These are phyloP conservation scores for Pemphredon lugubris DNA, from an alignment of 2,888 invertebrate genomes.

Conservation along the genomic window DNA sequence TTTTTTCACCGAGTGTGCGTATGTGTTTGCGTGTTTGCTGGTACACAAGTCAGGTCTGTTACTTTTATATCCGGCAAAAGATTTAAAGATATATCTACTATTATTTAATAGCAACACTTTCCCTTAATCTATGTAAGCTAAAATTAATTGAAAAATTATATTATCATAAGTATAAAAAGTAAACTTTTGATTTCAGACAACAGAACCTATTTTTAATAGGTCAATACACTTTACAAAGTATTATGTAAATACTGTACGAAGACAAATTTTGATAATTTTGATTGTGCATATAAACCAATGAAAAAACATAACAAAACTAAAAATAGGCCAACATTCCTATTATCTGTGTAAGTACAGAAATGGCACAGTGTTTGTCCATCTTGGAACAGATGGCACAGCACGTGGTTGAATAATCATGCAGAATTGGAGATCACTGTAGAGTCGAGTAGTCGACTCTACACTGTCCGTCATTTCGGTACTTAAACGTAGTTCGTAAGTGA, in stretches of 20 bases:
- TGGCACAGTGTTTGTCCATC: conserved; percentile 43
- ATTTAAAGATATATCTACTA: conserved; percentile 57
- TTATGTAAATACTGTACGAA: conserved; percentile 63
- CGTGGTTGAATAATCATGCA: conserved; percentile 20
- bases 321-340: conserved; percentile 72
- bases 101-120: conserved; percentile 55
- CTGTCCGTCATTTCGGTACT: conserved; percentile 62
- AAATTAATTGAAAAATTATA: conserved; percentile 69
- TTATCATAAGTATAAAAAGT: conserved; percentile 73
- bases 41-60: conserved; percentile 46
- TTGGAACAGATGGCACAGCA: conserved; percentile 29
- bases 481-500: conserved; percentile 66
- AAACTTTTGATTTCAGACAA: conserved; percentile 76
- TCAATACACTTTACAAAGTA: conserved; percentile 73
- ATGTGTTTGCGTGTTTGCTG: conserved; percentile 37
- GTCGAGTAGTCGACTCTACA: conserved; percentile 11
- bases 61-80: conserved; percentile 47
- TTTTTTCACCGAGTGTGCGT: conserved; percentile 31
- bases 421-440: conserved; percentile 29
- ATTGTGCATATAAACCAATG: conserved; percentile 55
- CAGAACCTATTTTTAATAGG: conserved; percentile 76
- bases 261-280: conserved; percentile 66
- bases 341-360: conserved; percentile 56
- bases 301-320: conserved; percentile 63
- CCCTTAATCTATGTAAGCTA: conserved; percentile 59